Percentiles rank a stretch among this genome's conserved stretches.
Evolutionary conservation across 2,888 invertebrate species (phyloP).

Genomic region (Rhopalosiphum nymphaeae): DNA sequence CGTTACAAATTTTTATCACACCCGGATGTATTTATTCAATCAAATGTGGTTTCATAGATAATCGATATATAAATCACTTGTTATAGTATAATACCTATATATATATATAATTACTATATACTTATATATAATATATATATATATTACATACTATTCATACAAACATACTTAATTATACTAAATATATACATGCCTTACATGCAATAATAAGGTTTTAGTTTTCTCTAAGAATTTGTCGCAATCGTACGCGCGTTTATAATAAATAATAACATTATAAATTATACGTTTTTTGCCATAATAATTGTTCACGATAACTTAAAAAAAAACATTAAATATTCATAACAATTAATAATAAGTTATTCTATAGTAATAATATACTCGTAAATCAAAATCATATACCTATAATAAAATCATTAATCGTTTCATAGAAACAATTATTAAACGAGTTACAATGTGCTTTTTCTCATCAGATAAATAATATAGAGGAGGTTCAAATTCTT

Average conservation of each 20-base stretch:
- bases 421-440: background rate
- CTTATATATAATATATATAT: background rate
- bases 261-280: background rate
- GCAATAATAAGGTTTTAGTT: background rate
- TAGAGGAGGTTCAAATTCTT: background rate
- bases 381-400: background rate
- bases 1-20: background rate
- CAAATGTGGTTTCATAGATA: background rate
- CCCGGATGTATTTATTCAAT: background rate
- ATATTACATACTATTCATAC: background rate
- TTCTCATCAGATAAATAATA: background rate
- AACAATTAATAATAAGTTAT: background rate
- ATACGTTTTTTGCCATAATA: background rate
- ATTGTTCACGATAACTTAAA: background rate
- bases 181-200: background rate
- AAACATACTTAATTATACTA: background rate
- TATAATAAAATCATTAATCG: background rate
- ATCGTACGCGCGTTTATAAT: background rate
- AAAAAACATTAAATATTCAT: background rate
- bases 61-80: constrained; percentile 18
- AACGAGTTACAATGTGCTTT: background rate
- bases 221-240: background rate
- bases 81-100: background rate
- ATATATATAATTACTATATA: background rate
- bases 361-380: background rate